Evolutionary conservation across 2,113 vertebrate genomes (phyloP).

Genomic region (Stigmatopora nigra): DNA sequence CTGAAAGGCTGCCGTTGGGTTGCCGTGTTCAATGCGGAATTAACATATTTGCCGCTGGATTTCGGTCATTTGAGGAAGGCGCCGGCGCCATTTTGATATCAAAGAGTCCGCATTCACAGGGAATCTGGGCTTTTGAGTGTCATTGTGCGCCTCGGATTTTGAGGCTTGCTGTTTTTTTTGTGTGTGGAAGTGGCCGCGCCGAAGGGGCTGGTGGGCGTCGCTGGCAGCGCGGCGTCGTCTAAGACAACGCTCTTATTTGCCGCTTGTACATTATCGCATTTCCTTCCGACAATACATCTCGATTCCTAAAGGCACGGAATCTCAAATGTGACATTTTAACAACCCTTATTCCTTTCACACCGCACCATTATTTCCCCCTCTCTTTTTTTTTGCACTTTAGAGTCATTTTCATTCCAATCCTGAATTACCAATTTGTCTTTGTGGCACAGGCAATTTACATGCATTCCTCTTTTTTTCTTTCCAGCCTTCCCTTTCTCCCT

Average conservation of each 20-base stretch:
- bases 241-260: constrained; percentile 62
- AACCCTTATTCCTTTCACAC: constrained; percentile 73
- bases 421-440: constrained; percentile 97
- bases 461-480: constrained; percentile 78
- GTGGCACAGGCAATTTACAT: constrained; percentile 93
- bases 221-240: constrained; percentile 49
- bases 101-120: constrained; percentile 46
- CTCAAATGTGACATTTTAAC: constrained; percentile 76
- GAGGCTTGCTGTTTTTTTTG: background rate
- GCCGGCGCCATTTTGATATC: background rate
- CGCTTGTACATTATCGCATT: constrained; percentile 63
- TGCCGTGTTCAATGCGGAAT: constrained; percentile 11
- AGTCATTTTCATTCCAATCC: constrained; percentile 78
- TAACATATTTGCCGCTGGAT: constrained; percentile 13
- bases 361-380: constrained; percentile 44
- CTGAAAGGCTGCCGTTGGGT: constrained; percentile 12
- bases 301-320: constrained; percentile 68
- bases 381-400: constrained; percentile 67
- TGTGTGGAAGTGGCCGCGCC: constrained; percentile 21
- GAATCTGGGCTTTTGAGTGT: constrained; percentile 51
- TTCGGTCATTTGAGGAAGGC: constrained; percentile 10
- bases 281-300: constrained; percentile 68
- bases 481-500: background rate
- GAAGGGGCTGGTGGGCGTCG: constrained; percentile 55
- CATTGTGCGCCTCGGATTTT: constrained; percentile 43